Evolutionary conservation across 2,888 invertebrate genomes (phyloP), one percentile per base, ranked within the genome.

Genomic region (Erebia palarica): DNA sequence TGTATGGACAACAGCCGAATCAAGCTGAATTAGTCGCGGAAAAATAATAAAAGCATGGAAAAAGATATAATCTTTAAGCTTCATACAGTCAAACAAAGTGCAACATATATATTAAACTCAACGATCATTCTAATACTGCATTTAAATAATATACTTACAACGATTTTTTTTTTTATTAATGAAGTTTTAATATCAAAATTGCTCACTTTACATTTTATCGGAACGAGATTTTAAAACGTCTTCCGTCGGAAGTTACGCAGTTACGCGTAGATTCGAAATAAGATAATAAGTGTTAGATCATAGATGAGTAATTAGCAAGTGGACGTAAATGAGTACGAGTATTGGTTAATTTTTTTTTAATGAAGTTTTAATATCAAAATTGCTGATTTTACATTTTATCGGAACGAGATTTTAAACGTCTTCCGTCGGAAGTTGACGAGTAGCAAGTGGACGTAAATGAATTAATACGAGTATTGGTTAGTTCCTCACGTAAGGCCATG

Each of bases 91-190:
- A 55, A 0, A n/a, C 14, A 4, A 13, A 49, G 3, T 49, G 49
- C 4, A 36, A 67, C 63, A 61, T 27, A n/a, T 47, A 53, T 68
- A 69, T 67, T 65, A 60, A 58, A 42, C 42, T 68, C 44, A 21
- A 63, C 61, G 44, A 44, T 61, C 55, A 75, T 75, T 71, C 68
- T 68, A 36, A 61, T 74, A 60, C 51, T 71, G 71, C 73, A 72
- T 75, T 73, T 73, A 65, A 53, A 72, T 42, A 61, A 42, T 65
- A 64, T 18, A 64, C n/a, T 55, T 57, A 66, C 73, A 76, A 77
- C 73, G 73, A 75, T 73, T 18, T 18, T 57, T 66, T 36, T 21
- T 53, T 59, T 36, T 4, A 27, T 27, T 27, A 49, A 13, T 1
- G 16, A 10, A 13, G 10, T 3, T 21, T 42, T 13, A 44, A 44